Evolutionary conservation across 2,888 invertebrate genomes (phyloP).

Genomic region (Cerceris ruficornis): DNA sequence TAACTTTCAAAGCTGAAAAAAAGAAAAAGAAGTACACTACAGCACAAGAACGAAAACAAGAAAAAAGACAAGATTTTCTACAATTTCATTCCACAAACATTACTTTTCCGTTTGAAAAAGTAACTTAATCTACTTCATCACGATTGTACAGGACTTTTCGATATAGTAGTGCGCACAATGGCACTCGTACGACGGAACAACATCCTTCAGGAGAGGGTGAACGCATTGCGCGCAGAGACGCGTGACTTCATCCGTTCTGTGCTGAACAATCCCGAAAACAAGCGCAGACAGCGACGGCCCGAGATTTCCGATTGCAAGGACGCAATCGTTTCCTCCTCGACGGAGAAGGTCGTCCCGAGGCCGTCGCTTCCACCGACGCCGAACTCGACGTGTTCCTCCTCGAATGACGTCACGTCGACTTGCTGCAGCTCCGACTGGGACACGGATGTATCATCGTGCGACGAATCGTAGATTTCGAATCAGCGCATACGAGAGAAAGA

Average conservation of each 20-base stretch:
- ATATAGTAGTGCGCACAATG: conserved; percentile 72
- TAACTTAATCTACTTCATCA: not conserved
- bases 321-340: conserved; percentile 43
- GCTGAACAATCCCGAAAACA: conserved; percentile 69
- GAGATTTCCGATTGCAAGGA: conserved; percentile 18
- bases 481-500: conserved; percentile 1
- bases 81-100: too few relatives aligned
- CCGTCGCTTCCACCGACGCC: conserved; percentile 28
- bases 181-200: conserved; percentile 72
- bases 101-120: not conserved
- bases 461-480: conserved; percentile 30
- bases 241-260: conserved; percentile 70
- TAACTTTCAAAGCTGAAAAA: too few relatives aligned
- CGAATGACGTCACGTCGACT: conserved; percentile 32
- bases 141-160: conserved; percentile 66
- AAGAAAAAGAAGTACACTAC: too few relatives aligned
- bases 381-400: conserved; percentile 36
- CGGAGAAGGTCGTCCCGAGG: conserved; percentile 23
- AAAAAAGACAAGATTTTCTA: too few relatives aligned
- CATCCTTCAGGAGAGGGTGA: conserved; percentile 72
- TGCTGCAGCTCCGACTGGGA: conserved; percentile 31
- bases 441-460: conserved; percentile 28
- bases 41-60: too few relatives aligned
- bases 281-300: conserved; percentile 37
- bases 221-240: conserved; percentile 72